Percentiles rank a stretch among this genome's conserved stretches.
phyloP scores from a whole-genome alignment of 2,797 vertebrate genomes.

The Syngnathus rostellatus region DNA sequence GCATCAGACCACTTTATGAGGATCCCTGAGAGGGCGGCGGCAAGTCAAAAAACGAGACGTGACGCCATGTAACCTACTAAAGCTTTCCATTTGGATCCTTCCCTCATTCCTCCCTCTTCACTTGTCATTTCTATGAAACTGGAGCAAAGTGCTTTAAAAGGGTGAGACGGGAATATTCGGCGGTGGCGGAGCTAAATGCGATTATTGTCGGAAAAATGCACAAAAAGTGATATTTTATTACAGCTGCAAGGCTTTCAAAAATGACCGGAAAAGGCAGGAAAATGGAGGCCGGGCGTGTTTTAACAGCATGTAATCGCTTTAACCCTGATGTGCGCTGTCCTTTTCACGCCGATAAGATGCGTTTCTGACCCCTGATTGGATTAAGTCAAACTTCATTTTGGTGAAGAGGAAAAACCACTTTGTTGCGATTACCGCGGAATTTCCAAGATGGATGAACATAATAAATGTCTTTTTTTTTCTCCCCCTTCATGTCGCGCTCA shows the following conservation, averaged over 20 bases:
- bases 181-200: slow-evolving; percentile 60
- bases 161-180: slow-evolving; percentile 62
- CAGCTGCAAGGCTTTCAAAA: slow-evolving; percentile 79
- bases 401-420: slow-evolving; percentile 71
- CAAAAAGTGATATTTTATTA: slow-evolving; percentile 80
- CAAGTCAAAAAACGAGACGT: slow-evolving; percentile 39
- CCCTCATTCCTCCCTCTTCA: slow-evolving; percentile 7
- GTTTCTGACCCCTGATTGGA: slow-evolving; percentile 73
- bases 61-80: slow-evolving; percentile 53
- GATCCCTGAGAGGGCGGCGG: slow-evolving; percentile 52
- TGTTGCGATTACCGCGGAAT: slow-evolving; percentile 77
- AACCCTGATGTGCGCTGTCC: slow-evolving; percentile 77
- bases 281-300: slow-evolving; percentile 66
- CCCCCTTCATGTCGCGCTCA: slow-evolving; percentile 56
- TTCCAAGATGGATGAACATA: slow-evolving; percentile 59
- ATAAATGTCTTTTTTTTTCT: slow-evolving; percentile 32
- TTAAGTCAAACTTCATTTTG: slow-evolving; percentile 75
- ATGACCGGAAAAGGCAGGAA: slow-evolving; percentile 79
- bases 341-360: slow-evolving; percentile 69
- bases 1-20: slow-evolving; percentile 67
- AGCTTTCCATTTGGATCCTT: slow-evolving; percentile 48
- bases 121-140: slow-evolving; percentile 68
- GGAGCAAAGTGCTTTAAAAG: slow-evolving; percentile 73
- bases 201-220: slow-evolving; percentile 71
- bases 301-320: slow-evolving; percentile 73